These are phyloP conservation scores for Triplophysa siluroides DNA, from an alignment of 2,113 vertebrate species.

Conservation along the genomic window DNA sequence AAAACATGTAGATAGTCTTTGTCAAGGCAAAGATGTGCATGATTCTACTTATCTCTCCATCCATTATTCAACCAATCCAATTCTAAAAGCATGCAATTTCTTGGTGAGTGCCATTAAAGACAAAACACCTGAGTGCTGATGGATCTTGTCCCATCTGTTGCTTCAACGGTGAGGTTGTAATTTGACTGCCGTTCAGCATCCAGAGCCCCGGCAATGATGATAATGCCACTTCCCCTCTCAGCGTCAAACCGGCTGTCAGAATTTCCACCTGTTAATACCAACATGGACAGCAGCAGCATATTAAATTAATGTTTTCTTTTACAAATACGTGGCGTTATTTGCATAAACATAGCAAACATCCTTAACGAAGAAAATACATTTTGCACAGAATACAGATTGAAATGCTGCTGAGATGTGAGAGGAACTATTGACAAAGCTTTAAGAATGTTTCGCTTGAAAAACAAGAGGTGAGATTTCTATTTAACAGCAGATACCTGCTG, in stretches of 20 bases:
- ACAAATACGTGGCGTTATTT: not conserved
- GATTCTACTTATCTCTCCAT: conserved; percentile 15
- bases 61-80: conserved; percentile 7
- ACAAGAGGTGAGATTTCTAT: conserved; percentile 61
- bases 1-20: not conserved
- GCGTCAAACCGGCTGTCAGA: conserved; percentile 81
- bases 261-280: conserved; percentile 79
- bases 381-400: not conserved
- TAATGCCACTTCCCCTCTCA: conserved; percentile 79
- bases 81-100: conserved; percentile 20
- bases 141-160: conserved; percentile 80
- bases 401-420: not conserved
- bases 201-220: conserved; percentile 81
- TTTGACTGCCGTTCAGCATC: conserved; percentile 82
- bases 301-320: conserved; percentile 29
- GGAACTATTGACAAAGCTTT: not conserved
- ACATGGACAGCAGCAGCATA: conserved; percentile 55
- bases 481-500: conserved; percentile 89
- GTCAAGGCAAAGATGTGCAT: conserved; percentile 22
- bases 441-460: not conserved
- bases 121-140: conserved; percentile 79
- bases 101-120: not conserved
- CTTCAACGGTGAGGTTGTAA: conserved; percentile 85
- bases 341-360: conserved; percentile 2
- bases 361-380: not conserved